Base-by-base conservation (phyloP, 2,113 vertebrate genomes). In the Physeter macrocephalus region DNA sequence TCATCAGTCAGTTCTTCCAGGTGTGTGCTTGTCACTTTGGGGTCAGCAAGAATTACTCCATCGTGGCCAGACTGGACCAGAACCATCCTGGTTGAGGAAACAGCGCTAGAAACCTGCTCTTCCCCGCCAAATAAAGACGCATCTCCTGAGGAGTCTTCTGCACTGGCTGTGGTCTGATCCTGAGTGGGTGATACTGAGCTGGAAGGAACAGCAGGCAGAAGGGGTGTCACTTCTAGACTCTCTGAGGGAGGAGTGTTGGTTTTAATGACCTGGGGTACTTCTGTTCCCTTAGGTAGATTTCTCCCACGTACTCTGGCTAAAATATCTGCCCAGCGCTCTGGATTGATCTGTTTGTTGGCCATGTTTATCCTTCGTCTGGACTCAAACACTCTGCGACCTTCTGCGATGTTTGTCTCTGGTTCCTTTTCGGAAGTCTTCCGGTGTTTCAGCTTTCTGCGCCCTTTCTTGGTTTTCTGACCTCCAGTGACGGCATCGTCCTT, bases 251-350 rank as follows among this genome's bases (percentile, higher is more conserved):
- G 25, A 1, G 96, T 52, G 72, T 71, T 84, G 78, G 75, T 96
- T 89, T 49, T 64, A 23, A 89, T 23, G 97, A 88, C 15, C 29
- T 77, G 97, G 6, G 96, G 87, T 11, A 94, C 82, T 34, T 97
- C 96, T 1, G 98, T 98, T 1, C 94, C 95, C 97, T 95, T 99
- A 10, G 97, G 95, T 96, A 95, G 5, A 25, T 98, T 99, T 93
- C 97, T 99, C 23, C 99, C 98, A 15, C 99, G 99, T 4, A 99
- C 99, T 67, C 99, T 99, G 39, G 99, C 99, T 93, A 99, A 97
- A 98, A 99, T 99, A 34, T 99, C 98, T 1, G 99, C 99, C 99
- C 99, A 99, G 5, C 98, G 99, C 74, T 99, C 97, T 0, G 99
- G 99, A 95, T 99, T 99, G 90, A 99, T 99, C 93, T 99, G 99